Evolutionary conservation across 2,888 invertebrate genomes (phyloP).

Genomic region (Leptopilina myrica): DNA sequence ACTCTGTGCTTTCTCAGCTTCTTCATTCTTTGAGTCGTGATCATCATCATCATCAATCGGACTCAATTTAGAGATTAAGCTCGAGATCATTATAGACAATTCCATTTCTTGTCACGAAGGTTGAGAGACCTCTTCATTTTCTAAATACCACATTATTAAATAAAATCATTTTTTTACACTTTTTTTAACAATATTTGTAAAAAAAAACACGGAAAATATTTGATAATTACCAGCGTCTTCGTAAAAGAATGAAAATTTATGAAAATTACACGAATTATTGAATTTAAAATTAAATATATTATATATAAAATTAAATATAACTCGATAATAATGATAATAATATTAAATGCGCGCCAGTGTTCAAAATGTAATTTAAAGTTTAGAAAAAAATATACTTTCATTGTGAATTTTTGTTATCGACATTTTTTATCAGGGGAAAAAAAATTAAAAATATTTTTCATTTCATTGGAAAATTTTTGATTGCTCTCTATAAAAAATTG

Average conservation of each 20-base stretch:
- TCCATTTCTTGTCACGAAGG: neutral
- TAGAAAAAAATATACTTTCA: neutral
- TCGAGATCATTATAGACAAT: slow-evolving; percentile 11
- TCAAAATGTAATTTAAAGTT: neutral
- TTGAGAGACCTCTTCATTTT: slow-evolving; percentile 6
- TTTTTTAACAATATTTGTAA: neutral
- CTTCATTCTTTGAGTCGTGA: neutral
- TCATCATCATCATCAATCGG: slow-evolving; percentile 4
- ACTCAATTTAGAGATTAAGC: slow-evolving; percentile 28
- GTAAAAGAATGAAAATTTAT: too few species aligned
- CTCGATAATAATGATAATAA: neutral
- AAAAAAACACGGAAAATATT: neutral
- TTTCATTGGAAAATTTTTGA: too few species aligned
- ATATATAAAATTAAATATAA: neutral
- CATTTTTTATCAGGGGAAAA: too few species aligned
- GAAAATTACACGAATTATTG: too few species aligned
- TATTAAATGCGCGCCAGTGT: neutral
- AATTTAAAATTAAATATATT: too few species aligned
- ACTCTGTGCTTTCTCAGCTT: neutral
- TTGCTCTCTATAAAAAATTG: too few species aligned
- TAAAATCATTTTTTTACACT: slow-evolving; percentile 5
- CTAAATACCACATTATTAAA: neutral
- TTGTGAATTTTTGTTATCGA: too few species aligned
- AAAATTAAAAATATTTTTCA: too few species aligned
- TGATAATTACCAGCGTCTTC: neutral